Conservation (phyloP, 1,140 invertebrate genomes). For the Eueides isabella region DNA sequence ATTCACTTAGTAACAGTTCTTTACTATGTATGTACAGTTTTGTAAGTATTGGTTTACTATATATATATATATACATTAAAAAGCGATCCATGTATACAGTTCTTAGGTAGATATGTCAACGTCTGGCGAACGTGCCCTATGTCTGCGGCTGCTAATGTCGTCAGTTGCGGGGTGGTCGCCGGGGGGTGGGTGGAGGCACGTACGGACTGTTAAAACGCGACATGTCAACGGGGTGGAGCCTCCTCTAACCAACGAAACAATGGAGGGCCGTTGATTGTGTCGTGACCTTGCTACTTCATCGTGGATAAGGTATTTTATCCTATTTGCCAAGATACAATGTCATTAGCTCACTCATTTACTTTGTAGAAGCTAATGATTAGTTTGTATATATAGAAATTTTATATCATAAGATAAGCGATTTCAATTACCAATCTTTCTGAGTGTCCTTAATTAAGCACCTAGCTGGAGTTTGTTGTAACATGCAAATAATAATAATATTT, state of each 20-base stretch:
- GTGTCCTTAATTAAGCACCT: not conserved
- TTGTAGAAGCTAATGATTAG: not conserved
- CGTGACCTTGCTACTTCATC: constrained; percentile 58
- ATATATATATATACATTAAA: not conserved
- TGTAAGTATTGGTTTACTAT: not conserved
- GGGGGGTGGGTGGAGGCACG: constrained; percentile 49
- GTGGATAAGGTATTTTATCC: constrained; percentile 36
- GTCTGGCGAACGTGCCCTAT: constrained; percentile 69
- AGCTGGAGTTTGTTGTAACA: constrained; percentile 13
- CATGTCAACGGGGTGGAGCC: constrained; percentile 71
- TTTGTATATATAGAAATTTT: too few relatives aligned
- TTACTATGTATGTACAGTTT: not conserved
- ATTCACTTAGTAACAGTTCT: too few relatives aligned
- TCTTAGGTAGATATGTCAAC: constrained; percentile 56
- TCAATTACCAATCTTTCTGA: not conserved
- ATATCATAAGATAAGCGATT: too few relatives aligned
- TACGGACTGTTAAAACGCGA: constrained; percentile 77
- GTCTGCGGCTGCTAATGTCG: constrained; percentile 79
- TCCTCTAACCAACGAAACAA: constrained; percentile 56
- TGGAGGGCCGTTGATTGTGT: constrained; percentile 69
- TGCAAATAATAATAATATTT: constrained; percentile 36
- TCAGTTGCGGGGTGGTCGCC: constrained; percentile 48
- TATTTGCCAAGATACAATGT: not conserved
- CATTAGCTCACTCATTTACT: not conserved
- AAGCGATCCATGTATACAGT: constrained; percentile 9